Percentiles rank a stretch among this genome's conserved stretches.
phyloP scores from a whole-genome alignment of 2,113 vertebrate genomes.

The Bubalus kerabau region DNA sequence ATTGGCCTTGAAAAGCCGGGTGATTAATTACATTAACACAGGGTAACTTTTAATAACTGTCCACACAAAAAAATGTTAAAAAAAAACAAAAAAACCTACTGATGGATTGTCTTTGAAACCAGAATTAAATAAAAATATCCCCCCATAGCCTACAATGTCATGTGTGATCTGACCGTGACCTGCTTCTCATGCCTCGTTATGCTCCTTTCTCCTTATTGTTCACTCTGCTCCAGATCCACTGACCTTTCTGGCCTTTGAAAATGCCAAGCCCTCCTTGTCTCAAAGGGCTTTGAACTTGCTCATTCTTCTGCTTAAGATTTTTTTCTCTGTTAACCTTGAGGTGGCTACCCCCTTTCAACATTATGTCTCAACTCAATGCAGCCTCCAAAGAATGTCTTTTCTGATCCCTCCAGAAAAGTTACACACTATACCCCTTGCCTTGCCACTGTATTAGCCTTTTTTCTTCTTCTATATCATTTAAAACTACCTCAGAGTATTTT shows the following conservation, averaged over 20 bases:
- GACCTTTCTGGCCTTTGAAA: not conserved
- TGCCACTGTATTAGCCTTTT: not conserved
- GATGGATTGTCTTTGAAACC: not conserved
- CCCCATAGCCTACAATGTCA: not conserved
- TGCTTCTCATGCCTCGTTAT: not conserved
- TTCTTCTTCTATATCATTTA: not conserved
- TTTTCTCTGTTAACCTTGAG: not conserved
- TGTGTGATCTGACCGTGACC: not conserved
- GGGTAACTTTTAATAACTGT: not conserved
- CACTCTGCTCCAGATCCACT: not conserved
- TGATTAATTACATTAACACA: not conserved
- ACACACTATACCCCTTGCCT: accelerated
- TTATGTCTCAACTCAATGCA: not conserved
- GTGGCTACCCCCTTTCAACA: not conserved
- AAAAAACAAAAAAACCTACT: not conserved
- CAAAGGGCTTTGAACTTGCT: not conserved
- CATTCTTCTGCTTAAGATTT: not conserved
- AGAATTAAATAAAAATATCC: not conserved
- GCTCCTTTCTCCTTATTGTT: not conserved
- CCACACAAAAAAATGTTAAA: not conserved
- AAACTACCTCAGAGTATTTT: not conserved
- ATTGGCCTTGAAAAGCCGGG: not conserved
- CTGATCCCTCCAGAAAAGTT: not conserved
- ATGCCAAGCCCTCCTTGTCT: not conserved
- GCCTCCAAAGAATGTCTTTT: not conserved